Percentiles rank a stretch among this genome's conserved stretches.
Evolutionary conservation across 2,888 invertebrate genomes (phyloP).

Genomic region (Eupithecia centaureata): DNA sequence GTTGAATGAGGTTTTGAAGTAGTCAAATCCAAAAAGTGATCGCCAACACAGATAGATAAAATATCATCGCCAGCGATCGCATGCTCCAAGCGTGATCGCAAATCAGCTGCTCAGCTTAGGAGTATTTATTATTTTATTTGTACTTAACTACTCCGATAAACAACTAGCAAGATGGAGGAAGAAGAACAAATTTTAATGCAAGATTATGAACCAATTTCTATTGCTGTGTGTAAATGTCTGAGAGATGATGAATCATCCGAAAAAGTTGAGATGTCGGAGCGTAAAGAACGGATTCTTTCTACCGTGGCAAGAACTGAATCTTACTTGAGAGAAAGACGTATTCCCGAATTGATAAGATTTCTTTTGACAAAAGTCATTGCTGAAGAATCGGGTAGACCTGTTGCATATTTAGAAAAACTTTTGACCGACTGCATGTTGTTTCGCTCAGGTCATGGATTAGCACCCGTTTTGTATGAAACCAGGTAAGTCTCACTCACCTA

Average conservation of each 20-base stretch:
- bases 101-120: too few species aligned
- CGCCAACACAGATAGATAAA: too few species aligned
- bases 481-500: constrained; percentile 53
- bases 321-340: constrained; percentile 69
- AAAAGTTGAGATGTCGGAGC: constrained; percentile 51
- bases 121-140: background rate
- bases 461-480: constrained; percentile 70
- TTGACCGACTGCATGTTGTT: constrained; percentile 73
- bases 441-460: constrained; percentile 66
- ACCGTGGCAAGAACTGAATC: constrained; percentile 64
- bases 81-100: too few species aligned
- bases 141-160: background rate
- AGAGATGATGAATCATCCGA: constrained; percentile 47
- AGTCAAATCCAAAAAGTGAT: too few species aligned
- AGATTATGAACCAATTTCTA: constrained; percentile 44
- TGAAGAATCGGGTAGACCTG: constrained; percentile 55
- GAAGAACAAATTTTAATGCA: constrained; percentile 30
- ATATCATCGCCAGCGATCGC: too few species aligned
- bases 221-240: constrained; percentile 59
- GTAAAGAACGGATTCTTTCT: constrained; percentile 60
- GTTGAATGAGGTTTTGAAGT: too few species aligned
- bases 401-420: constrained; percentile 60
- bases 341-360: constrained; percentile 71
- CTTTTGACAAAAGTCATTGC: constrained; percentile 68
- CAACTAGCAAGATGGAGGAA: constrained; percentile 28